Evolutionary conservation across 1,140 invertebrate species (phyloP), one percentile per base, ranked within the genome.

Genomic region (Pachypsylla venusta): DNA sequence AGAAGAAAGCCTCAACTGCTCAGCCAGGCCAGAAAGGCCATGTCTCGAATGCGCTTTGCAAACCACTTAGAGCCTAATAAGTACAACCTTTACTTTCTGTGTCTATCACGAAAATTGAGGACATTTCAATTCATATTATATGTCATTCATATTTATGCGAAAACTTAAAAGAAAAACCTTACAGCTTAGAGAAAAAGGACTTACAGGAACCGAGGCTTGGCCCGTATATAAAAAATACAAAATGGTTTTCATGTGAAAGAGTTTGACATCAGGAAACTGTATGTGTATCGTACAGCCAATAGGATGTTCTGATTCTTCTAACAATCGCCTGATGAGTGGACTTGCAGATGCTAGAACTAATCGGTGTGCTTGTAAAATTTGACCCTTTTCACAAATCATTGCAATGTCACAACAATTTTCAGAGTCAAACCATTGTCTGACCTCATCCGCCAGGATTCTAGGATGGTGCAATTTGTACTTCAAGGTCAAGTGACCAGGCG

Each of bases 391-490:
- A 71, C 87, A 89, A 40, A 87, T 79, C 64, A 89, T 78, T 61
- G 81, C 81, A 70, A 89, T 78, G 75, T 89, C 86, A 25, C 86
- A 83, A 71, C 84, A 85, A 70, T 83, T 79, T 68, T 87, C 85
- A 58, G 84, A 84, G 66, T 81, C 77, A 74, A 86, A 88, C 77
- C 85, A 87, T 66, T 83, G 82, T 67, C 83, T 83, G 70, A 89
- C 84, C 76, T 89, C 87, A 68, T 85, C 84, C 70, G 86, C 81
- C 75, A 89, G 82, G n/a, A n/a, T n/a, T 71, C 85, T 87, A 73
- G 85, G 84, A 76, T 86, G 85, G 78, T 89, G 86, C 76, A 89
- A 89, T 75, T 85, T 85, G 76, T 89, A 89, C 74, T 87, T 86
- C 72, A 89, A 81, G 68, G 86, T 89, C 76, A 89, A 79, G 75